Base-by-base conservation (phyloP, 1,140 invertebrate species). In the Hormaphis cornu region DNA sequence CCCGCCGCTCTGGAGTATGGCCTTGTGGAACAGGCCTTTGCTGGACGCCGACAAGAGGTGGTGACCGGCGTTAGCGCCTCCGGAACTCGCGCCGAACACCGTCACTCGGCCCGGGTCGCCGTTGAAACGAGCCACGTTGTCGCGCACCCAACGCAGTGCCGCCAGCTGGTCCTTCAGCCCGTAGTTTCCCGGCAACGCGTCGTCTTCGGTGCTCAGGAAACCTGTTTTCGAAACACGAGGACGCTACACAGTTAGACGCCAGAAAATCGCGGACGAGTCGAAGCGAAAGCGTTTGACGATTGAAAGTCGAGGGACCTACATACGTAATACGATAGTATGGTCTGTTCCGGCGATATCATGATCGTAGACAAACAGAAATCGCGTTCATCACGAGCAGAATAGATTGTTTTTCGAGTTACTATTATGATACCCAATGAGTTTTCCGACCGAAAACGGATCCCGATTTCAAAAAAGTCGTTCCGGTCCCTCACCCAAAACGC, bases 1-100 rank as follows among this genome's bases (percentile, higher is more conserved):
- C n/a, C 79, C 80, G 5, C 83, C 83, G 75, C 80, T 79, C 78
- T 79, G 76, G 33, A 78, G 59, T 26, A 81, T 79, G 1, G 74
- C 78, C 46, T 74, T 58, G 53, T 76, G 76, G 71, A 81, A 81
- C 16, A 80, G 70, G 24, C 70, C 66, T 61, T 71, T 71, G 7
- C 61, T 58, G 24, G 61, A 33, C 9, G 72, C 72, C 0, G 74
- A 73, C 26, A 73, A 37, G 40, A 74, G 18, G 20, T 69, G 66
- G 1, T 71, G 56, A 14, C 73, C 70, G 4, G 58, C 54, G 28
- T 44, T 33, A 6, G 59, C 56, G 0, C 46, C 70, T 30, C 74
- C 74, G 1, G 71, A 46, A 46, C 72, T 74, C 14, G 28, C 42
- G 26, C 74, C 74, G 26, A 71, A 56, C 14, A 74, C 26, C 7